These are phyloP conservation scores for Lineus longissimus DNA, from an alignment of 1,140 invertebrate species.

Conservation along the genomic window DNA sequence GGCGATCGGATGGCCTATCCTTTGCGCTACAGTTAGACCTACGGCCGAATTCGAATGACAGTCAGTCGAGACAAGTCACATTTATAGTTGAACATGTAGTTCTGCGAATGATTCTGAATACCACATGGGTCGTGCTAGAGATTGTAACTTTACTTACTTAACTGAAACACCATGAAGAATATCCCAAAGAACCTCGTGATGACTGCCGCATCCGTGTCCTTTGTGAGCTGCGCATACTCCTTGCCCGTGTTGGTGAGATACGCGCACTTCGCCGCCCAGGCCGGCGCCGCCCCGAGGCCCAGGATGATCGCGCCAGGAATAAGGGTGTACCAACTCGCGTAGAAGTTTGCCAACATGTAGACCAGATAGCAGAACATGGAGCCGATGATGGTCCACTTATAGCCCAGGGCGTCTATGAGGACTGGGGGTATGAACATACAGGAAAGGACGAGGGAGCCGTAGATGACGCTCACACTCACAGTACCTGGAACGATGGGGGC, in stretches of 20 bases:
- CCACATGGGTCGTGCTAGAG: too few relatives aligned
- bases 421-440: constrained; percentile 86
- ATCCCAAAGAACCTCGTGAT: constrained; percentile 95
- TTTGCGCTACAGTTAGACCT: too few relatives aligned
- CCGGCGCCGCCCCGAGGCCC: constrained; percentile 86
- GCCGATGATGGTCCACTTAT: constrained; percentile 89
- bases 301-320: constrained; percentile 83
- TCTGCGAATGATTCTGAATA: too few relatives aligned
- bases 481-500: too few relatives aligned
- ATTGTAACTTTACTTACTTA: constrained; percentile 57
- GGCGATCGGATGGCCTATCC: too few relatives aligned
- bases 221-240: constrained; percentile 59
- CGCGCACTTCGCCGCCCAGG: constrained; percentile 95
- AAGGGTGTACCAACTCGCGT: constrained; percentile 69
- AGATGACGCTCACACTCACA: constrained; percentile 72
- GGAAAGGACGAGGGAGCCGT: constrained; percentile 81
- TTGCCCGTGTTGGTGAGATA: constrained; percentile 90
- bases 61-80: too few relatives aligned
- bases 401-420: constrained; percentile 67
- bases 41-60: too few relatives aligned
- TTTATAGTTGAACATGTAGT: too few relatives aligned
- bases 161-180: constrained; percentile 97
- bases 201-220: constrained; percentile 76
- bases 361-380: constrained; percentile 89
- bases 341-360: constrained; percentile 91